These are phyloP conservation scores for Tetragonula clypearis DNA, from an alignment of 1,140 invertebrate species.

Conservation along the genomic window DNA sequence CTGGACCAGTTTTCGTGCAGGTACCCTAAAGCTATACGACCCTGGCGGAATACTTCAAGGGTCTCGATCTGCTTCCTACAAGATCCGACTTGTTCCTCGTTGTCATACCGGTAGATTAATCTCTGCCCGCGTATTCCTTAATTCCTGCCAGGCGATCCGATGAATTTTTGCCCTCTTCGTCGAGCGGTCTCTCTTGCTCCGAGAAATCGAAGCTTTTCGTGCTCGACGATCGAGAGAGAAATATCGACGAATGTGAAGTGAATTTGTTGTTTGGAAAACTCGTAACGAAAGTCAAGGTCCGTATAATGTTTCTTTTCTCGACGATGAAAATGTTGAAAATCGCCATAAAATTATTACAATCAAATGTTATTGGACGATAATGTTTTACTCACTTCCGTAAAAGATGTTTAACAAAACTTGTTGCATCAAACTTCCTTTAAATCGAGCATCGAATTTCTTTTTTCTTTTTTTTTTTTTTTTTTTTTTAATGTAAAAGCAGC, in stretches of 20 bases:
- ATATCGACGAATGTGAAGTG: not conserved
- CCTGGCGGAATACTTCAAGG: constrained; percentile 61
- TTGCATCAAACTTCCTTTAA: no score
- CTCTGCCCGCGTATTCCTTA: not conserved
- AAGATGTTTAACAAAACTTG: no score
- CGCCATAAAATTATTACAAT: no score
- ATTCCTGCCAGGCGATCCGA: not conserved
- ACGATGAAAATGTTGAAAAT: no score
- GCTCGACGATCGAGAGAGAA: not conserved
- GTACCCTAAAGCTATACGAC: constrained; percentile 60
- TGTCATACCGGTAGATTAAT: constrained; percentile 55
- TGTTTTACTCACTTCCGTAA: no score
- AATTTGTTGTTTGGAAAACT: not conserved
- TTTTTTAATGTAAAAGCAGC: no score
- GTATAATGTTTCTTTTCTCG: no score
- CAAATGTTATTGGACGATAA: no score
- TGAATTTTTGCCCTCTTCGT: not conserved
- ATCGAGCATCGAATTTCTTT: no score
- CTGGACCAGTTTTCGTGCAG: constrained; percentile 71
- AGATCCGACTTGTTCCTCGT: constrained; percentile 42
- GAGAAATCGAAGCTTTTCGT: not conserved
- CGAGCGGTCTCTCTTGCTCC: not conserved
- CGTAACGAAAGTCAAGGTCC: not conserved
- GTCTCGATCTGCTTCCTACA: constrained; percentile 44
- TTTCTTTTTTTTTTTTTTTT: no score